Conservation (phyloP, 2,113 vertebrate genomes). For the Paracyprichromis sp. region DNA sequence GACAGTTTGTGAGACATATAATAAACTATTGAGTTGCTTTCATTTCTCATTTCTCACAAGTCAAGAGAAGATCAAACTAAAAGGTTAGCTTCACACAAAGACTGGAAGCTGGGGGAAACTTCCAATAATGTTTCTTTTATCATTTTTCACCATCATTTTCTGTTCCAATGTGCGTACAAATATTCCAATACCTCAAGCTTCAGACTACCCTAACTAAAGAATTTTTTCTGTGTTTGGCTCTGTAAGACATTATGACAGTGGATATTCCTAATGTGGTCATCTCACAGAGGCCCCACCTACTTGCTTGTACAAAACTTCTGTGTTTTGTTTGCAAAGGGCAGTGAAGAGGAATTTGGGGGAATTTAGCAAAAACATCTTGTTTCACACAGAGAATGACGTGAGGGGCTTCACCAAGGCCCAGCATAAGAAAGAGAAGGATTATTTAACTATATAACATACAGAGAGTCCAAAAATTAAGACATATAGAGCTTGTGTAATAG, state of each 20-base stretch:
- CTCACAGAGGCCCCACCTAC: too few species aligned
- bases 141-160: background rate
- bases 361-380: background rate
- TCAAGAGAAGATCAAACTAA: background rate
- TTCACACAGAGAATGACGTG: background rate
- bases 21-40: background rate
- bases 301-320: background rate
- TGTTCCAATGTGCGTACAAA: background rate
- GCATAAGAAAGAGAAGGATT: background rate
- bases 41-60: background rate
- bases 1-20: slow-evolving; percentile 5
- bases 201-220: background rate
- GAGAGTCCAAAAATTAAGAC: background rate
- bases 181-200: background rate
- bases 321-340: background rate
- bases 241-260: background rate
- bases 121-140: background rate
- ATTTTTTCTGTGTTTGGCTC: background rate
- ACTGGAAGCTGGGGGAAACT: background rate
- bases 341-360: background rate
- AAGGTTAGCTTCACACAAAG: background rate
- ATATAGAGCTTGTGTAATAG: background rate
- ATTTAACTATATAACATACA: background rate
- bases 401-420: background rate
- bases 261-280: background rate